These are phyloP conservation scores for Coelinius sp. DNA, from an alignment of 2,888 invertebrate genomes.

Conservation along the genomic window DNA sequence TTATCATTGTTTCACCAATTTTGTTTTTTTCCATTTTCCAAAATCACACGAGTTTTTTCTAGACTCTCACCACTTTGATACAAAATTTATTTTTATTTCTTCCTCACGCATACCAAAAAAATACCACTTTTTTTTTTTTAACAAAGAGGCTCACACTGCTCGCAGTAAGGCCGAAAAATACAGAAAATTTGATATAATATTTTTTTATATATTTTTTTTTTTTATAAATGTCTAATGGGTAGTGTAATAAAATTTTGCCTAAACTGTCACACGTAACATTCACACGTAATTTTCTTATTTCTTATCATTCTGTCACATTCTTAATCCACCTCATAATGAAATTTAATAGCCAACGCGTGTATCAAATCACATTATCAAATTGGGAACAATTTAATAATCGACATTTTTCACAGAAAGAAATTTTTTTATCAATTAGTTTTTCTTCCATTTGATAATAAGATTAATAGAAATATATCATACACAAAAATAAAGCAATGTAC, in stretches of 20 bases:
- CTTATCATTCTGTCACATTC: conserved; percentile 41
- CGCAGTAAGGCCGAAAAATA: conserved; percentile 49
- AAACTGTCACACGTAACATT: conserved; percentile 28
- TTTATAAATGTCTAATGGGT: conserved; percentile 38
- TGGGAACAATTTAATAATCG: conserved; percentile 19
- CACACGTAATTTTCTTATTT: conserved; percentile 33
- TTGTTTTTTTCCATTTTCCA: conserved; percentile 27
- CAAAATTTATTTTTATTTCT: conserved; percentile 36
- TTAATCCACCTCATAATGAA: conserved; percentile 13
- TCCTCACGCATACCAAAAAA: conserved; percentile 39
- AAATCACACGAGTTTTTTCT: conserved; percentile 17
- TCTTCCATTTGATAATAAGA: conserved; percentile 13
- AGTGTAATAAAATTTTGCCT: conserved; percentile 40
- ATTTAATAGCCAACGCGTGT: conserved; percentile 43
- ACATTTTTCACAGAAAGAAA: conserved; percentile 14
- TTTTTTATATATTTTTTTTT: conserved; percentile 39
- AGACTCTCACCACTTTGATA: conserved; percentile 36
- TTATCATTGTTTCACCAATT: conserved; percentile 20
- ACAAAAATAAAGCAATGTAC: conserved; percentile 66
- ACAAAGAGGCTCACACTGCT: conserved; percentile 47
- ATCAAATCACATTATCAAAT: neutral
- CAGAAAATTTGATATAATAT: conserved; percentile 38
- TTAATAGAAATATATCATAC: conserved; percentile 54
- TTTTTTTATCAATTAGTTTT: conserved; percentile 26
- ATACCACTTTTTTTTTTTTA: conserved; percentile 45